Evolutionary conservation across 1,140 invertebrate species (phyloP), one percentile per base, ranked within the genome.

Genomic region (Anadara kagoshimensis): DNA sequence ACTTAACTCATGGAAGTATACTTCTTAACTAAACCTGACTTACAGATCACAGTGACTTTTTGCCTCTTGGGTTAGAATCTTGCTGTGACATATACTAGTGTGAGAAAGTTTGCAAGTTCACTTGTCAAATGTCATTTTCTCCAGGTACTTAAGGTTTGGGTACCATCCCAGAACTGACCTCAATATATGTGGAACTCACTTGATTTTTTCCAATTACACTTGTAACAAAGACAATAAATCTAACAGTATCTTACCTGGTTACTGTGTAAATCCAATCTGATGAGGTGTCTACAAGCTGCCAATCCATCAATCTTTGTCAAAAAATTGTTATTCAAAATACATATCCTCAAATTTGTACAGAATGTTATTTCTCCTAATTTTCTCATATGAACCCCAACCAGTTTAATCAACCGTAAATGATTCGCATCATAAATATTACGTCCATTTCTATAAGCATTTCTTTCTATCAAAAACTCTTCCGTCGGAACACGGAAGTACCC

Each of bases 211-310:
- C 29, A 36, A 36, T 36, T 36, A 36, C 29, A 36, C 29, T 36
- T n/a, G 7, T 7, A 2, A 36, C 29, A 36, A 36, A 36, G 2
- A 36, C 29, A 36, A 36, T 36, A 36, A 36, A 2, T 3, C 2
- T 7, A 36, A 14, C 8, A 1, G 18, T 20, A 18, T 16, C 68
- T 75, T 77, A 88, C 87, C 85, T 87, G 85, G 77, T 89, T 89
- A 57, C 80, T 78, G 74, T 87, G 86, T 12, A 89, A 67, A 78
- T 89, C 87, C 20, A 89, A 74, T 65, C 85, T 87, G n/a, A 86
- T 67, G 8, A 89, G 73, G 11, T 89, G 77, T 62, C 70, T 58
- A 77, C 88, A 89, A 20, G 72, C 53, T 24, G 66, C 73, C 4
- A 89, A 71, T 2, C 78, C 81, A 74, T 87, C 84, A 71, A 89